Evolutionary conservation across 2,888 invertebrate species (phyloP), one percentile per base, ranked within the genome.

Genomic region (Diarsia rubi): DNA sequence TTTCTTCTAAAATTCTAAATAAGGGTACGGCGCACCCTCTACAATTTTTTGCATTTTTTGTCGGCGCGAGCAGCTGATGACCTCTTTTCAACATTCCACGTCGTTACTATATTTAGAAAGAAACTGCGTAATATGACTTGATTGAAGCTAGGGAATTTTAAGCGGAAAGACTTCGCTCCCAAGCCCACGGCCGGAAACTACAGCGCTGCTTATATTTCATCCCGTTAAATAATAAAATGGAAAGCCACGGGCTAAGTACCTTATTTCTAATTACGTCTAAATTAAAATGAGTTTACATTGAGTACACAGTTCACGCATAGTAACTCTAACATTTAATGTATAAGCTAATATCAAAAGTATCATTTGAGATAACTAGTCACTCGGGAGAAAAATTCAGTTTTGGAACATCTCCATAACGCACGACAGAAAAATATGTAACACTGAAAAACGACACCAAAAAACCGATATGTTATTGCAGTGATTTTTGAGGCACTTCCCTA

Each of bases 51-150:
- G 47, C 47, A 31, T 75, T 74, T 75, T 75, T 86, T 82, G 66
- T 72, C 75, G 69, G 42, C 69, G 59, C 69, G 68, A 57, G 86
- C 87, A 88, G 83, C 85, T 86, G 87, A 86, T 86, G 80, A 76
- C 78, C 75, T 73, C 66, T 84, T 85, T 85, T 82, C 80, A 69
- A 82, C 83, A 88, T 89, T 89, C 87, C 89, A 75, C 64, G 63
- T 76, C 76, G 75, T 72, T 72, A 87, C 87, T 88, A 89, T 87
- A 88, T 88, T 88, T 88, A 82, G 88, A 86, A 73, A 71, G 71
- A 89, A 88, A 86, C 81, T 75, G 60, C 68, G 70, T 88, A 82
- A 82, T 82, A 69, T 71, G 75, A 70, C 73, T 76, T 82, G 81
- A 88, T 89, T 86, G 81, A 78, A 83, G 84, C 74, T 72, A 69